Evolutionary conservation across 2,113 vertebrate genomes (phyloP), one percentile per base, ranked within the genome.

Genomic region (Symphodus melops): DNA sequence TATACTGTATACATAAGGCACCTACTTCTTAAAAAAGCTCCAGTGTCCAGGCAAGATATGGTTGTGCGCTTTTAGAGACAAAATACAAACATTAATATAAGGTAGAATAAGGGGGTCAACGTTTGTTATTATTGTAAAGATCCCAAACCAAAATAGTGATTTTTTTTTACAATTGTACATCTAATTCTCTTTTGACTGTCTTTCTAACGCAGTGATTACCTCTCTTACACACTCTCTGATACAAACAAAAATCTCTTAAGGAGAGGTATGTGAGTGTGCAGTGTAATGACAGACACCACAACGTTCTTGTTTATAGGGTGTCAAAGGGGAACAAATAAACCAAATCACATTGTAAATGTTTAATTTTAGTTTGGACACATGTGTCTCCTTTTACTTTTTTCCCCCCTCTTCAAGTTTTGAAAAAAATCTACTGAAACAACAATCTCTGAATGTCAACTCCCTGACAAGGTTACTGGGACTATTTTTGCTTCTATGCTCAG

Each of bases 221-320:
- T 49, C 72, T 55, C 49, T 41, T 60, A 77, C 37, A 70, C 44
- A 74, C 39, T 65, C 54, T 57, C 36, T 55, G 64, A 70, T 21
- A 44, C 52, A 65, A 52, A 59, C 46, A 1, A 33, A 33, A 33
- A 39, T 33, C 53, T 75, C 51, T 75, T 49, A 64, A 59, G 59
- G n/a, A 70, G 68, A 61, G 28, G 28, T 25, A 60, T 68, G 33
- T 72, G 61, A 68, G 60, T 59, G 37, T 58, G 54, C n/a, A 56
- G 59, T 17, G 48, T 91, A 91, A 91, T 89, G 69, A 91, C 72
- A 89, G 82, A 83, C 69, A 70, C 61, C 53, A 52, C 70, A 65
- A 56, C 60, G 28, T 33, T 80, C 60, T 73, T 85, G 86, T 86
- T 88, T 88, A 85, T 17, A 70, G 54, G 77, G 77, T 72, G 83